phyloP scores from a whole-genome alignment of 2,797 vertebrate genomes.

The Sebastes reedi region DNA sequence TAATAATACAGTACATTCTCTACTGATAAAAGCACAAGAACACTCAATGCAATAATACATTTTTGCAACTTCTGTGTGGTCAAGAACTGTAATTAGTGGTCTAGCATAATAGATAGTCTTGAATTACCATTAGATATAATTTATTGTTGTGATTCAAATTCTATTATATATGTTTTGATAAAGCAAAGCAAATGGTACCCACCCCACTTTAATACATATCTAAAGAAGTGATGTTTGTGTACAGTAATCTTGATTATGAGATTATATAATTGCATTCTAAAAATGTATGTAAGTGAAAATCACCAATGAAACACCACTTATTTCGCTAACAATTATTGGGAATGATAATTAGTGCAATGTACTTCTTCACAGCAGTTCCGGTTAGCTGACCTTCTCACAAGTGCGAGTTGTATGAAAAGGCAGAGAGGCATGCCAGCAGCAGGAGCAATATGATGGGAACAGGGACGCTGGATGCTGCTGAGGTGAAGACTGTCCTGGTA shows the following conservation, averaged over 20 bases:
- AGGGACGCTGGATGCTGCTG: neutral
- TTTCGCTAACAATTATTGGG: neutral
- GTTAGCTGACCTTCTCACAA: neutral
- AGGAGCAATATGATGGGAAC: neutral
- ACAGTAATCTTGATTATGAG: neutral
- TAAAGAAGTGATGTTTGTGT: neutral
- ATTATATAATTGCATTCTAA: neutral
- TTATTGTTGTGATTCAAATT: neutral
- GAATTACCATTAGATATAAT: neutral
- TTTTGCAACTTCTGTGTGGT: neutral
- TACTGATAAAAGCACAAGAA: neutral
- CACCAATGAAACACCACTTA: neutral
- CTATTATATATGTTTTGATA: neutral
- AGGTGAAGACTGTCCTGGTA: slow-evolving; percentile 44
- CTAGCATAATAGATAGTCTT: neutral
- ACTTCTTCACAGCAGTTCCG: neutral
- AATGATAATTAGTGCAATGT: neutral
- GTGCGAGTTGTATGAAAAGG: neutral
- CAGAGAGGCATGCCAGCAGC: slow-evolving; percentile 25
- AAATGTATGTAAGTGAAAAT: neutral
- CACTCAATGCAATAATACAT: neutral
- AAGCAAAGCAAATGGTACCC: neutral
- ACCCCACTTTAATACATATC: neutral
- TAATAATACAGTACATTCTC: neutral
- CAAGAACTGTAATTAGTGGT: neutral